A percentile compares a stretch with the other conserved stretches of the same genome.
These are phyloP conservation scores for Ceryle rudis DNA, from an alignment of 2,797 vertebrate genomes.

Conservation along the genomic window DNA sequence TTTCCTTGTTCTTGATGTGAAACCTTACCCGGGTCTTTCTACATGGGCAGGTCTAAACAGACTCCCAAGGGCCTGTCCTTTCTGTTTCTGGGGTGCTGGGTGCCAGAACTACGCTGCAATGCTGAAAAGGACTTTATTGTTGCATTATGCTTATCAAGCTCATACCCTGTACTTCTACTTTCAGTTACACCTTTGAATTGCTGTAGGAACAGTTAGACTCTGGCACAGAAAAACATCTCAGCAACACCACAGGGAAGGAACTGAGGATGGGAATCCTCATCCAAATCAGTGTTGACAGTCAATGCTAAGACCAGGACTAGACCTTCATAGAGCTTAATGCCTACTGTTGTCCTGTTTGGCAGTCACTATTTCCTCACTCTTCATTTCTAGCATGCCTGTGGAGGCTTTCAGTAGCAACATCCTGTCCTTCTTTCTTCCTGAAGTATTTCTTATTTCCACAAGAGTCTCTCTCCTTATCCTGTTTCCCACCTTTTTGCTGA, in stretches of 20 bases:
- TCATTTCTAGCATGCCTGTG: not conserved
- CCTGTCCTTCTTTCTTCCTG: not conserved
- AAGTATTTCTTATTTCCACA: not conserved
- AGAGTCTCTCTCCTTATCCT: not conserved
- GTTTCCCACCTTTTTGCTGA: not conserved
- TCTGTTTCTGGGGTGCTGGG: slow-evolving; percentile 14
- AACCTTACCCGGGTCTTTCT: slow-evolving; percentile 20
- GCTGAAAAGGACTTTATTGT: slow-evolving; percentile 30
- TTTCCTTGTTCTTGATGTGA: slow-evolving; percentile 14
- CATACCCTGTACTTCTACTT: not conserved
- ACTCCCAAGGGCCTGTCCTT: slow-evolving; percentile 11
- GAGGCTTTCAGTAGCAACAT: not conserved
- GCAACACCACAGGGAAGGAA: not conserved
- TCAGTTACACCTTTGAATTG: not conserved
- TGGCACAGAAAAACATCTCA: not conserved
- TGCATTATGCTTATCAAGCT: slow-evolving; percentile 11
- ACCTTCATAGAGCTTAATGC: not conserved
- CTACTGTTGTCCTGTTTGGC: not conserved
- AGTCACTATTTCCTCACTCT: not conserved
- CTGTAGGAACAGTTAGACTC: not conserved
- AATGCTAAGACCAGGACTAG: not conserved
- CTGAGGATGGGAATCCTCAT: not conserved
- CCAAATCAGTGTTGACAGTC: fast-evolving
- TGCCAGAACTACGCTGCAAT: slow-evolving; percentile 9
- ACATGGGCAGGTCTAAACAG: slow-evolving; percentile 64